These are phyloP conservation scores for Anagyrus pseudococci DNA, from an alignment of 2,888 invertebrate species.

Conservation along the genomic window DNA sequence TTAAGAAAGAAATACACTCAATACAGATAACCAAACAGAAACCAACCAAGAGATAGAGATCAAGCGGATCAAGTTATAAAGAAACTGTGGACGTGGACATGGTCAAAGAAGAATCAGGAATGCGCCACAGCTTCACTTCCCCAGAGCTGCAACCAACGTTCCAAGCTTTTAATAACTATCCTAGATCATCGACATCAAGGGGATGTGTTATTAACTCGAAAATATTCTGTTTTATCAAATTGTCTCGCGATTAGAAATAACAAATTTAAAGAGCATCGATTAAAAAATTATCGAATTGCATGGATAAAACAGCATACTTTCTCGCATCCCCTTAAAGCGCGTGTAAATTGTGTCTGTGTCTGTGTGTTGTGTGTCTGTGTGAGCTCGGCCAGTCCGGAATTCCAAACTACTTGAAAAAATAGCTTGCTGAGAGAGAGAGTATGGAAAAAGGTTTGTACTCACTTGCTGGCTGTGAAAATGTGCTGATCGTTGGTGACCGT, in stretches of 20 bases:
- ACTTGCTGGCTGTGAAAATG: constrained; percentile 86
- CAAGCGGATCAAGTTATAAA: constrained; percentile 57
- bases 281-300: too few relatives aligned
- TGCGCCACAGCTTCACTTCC: constrained; percentile 74
- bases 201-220: constrained; percentile 21
- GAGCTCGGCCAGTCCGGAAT: constrained; percentile 21
- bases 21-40: constrained; percentile 38
- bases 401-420: constrained; percentile 5
- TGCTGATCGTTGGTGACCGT: constrained; percentile 70
- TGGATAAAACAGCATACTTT: background rate
- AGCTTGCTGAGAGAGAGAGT: too few relatives aligned
- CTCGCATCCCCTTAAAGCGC: constrained; percentile 28
- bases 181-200: constrained; percentile 27
- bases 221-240: background rate
- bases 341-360: constrained; percentile 7
- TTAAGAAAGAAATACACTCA: constrained; percentile 37
- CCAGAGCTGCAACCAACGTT: constrained; percentile 71
- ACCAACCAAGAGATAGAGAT: constrained; percentile 43
- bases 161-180: constrained; percentile 47
- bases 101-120: constrained; percentile 62
- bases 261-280: too few relatives aligned
- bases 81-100: constrained; percentile 63
- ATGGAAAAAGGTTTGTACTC: constrained; percentile 58
- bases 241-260: too few relatives aligned
- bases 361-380: constrained; percentile 14